Evolutionary conservation across 2,888 invertebrate species (phyloP).

Genomic region (Sesamia inferens): DNA sequence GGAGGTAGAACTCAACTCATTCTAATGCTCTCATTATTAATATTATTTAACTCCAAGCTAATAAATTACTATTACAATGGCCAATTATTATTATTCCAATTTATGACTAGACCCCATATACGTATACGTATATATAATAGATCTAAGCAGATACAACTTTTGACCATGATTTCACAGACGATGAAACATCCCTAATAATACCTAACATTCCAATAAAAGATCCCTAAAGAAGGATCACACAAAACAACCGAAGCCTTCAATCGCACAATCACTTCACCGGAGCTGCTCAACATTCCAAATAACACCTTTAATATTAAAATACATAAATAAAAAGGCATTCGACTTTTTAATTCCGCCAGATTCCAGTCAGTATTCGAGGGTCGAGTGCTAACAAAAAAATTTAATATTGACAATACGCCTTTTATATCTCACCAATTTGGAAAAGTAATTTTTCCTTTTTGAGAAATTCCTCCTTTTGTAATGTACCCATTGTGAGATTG

Average conservation of each 20-base stretch:
- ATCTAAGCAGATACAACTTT: not conserved
- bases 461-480: slow-evolving; percentile 62
- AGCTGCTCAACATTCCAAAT: slow-evolving; percentile 44
- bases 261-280: slow-evolving; percentile 45
- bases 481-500: slow-evolving; percentile 61
- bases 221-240: not conserved
- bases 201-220: slow-evolving; percentile 27
- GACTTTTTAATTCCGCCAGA: slow-evolving; percentile 63
- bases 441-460: slow-evolving; percentile 70
- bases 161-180: not conserved
- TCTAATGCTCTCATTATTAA: not conserved
- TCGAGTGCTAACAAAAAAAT: slow-evolving; percentile 58
- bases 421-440: slow-evolving; percentile 68
- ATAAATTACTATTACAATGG: too few relatives aligned
- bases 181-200: not conserved
- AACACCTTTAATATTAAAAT: slow-evolving; percentile 62
- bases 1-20: not conserved
- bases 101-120: not conserved
- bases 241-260: slow-evolving; percentile 34
- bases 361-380: slow-evolving; percentile 43
- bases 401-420: slow-evolving; percentile 70
- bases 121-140: not conserved
- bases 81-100: not conserved
- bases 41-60: too few relatives aligned
- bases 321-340: slow-evolving; percentile 59